Evolutionary conservation across 2,113 vertebrate genomes (phyloP).

Genomic region (Protobothrops mucrosquamatus): DNA sequence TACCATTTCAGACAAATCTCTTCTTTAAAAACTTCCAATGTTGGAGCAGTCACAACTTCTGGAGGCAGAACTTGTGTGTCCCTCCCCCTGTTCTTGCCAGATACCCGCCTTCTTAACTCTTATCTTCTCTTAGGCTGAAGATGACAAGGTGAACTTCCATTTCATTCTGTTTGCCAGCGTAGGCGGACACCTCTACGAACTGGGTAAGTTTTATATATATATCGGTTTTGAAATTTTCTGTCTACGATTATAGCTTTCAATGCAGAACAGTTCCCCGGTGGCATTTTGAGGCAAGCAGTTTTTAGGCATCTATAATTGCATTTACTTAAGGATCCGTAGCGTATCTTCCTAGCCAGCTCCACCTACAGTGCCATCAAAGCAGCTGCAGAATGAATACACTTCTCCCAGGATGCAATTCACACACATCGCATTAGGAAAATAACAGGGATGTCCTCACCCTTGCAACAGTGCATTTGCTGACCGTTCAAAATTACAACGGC

Average conservation of each 20-base stretch:
- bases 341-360: no score
- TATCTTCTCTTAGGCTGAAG: slow-evolving; percentile 74
- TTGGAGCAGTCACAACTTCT: no score
- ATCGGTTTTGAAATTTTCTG: background rate
- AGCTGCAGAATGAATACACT: no score
- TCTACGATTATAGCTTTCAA: background rate
- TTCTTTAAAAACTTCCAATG: no score
- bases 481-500: no score
- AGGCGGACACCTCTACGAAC: slow-evolving; percentile 87
- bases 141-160: slow-evolving; percentile 90
- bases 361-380: no score
- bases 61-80: background rate
- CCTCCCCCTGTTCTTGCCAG: background rate
- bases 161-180: slow-evolving; percentile 90
- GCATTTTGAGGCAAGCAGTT: background rate
- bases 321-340: background rate
- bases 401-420: no score
- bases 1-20: no score
- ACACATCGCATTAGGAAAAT: no score
- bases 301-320: background rate
- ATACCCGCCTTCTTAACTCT: rapidly evolving
- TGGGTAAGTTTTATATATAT: slow-evolving; percentile 74
- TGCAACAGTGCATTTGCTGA: no score
- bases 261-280: no score
- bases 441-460: no score